Evolutionary conservation across 1,140 invertebrate species (phyloP).

Genomic region (Centruroides vittatus): DNA sequence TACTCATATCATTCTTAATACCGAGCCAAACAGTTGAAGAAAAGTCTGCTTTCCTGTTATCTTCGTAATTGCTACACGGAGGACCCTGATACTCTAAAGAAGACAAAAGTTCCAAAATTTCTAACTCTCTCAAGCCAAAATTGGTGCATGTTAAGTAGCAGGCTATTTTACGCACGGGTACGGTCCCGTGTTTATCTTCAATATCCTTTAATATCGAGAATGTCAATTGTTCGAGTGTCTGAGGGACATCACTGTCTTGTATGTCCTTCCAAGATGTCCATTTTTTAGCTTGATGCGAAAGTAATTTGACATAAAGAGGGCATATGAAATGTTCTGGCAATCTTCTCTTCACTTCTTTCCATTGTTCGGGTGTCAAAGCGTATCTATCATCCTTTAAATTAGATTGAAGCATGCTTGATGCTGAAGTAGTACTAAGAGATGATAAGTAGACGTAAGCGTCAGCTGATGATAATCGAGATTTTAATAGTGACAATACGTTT

Average conservation of each 20-base stretch:
- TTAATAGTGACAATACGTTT: conserved; percentile 17
- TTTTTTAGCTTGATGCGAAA: conserved; percentile 1
- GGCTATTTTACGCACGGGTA: conserved; percentile 16
- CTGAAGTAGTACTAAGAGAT: conserved; percentile 1
- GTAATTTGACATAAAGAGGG: conserved; percentile 14
- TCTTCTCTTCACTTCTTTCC: conserved; percentile 7
- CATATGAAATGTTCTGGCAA: not conserved
- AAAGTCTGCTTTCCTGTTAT: conserved; percentile 12
- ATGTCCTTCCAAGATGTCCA: conserved; percentile 6
- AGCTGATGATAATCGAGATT: conserved; percentile 16
- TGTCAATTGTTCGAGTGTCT: conserved; percentile 3
- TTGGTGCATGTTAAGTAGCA: conserved; percentile 20
- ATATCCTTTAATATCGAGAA: conserved; percentile 5
- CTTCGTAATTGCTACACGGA: not conserved
- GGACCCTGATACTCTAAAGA: conserved; percentile 15
- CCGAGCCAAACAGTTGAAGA: conserved; percentile 17
- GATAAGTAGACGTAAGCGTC: conserved; percentile 19
- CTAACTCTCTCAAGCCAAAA: conserved; percentile 24
- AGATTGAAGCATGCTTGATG: conserved; percentile 12
- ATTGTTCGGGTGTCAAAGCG: conserved; percentile 14
- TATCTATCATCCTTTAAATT: conserved; percentile 16
- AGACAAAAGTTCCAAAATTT: conserved; percentile 22
- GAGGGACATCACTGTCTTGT: conserved; percentile 4
- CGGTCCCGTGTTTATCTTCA: conserved; percentile 17
- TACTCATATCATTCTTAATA: conserved; percentile 19